These are phyloP conservation scores for Arrhopalites spinosus DNA, from an alignment of 2,888 invertebrate genomes.

Conservation along the genomic window DNA sequence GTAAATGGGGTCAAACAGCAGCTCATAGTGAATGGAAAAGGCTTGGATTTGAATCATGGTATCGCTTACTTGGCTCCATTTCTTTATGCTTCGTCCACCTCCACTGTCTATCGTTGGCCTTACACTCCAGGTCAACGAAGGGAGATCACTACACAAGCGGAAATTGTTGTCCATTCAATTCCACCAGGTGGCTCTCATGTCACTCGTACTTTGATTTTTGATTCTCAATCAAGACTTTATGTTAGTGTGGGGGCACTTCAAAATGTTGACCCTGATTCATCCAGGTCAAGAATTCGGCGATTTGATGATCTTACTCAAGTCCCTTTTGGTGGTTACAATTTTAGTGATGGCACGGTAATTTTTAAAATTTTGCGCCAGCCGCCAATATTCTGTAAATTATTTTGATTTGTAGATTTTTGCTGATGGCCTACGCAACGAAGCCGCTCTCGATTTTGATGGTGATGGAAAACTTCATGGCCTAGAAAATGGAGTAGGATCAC, in stretches of 20 bases:
- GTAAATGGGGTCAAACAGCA: neutral
- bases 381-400: neutral
- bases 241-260: constrained; percentile 37
- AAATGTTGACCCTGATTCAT: constrained; percentile 42
- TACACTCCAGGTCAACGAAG: constrained; percentile 45
- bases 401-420: constrained; percentile 33
- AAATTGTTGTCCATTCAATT: constrained; percentile 38
- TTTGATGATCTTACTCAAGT: constrained; percentile 34
- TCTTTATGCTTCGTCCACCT: constrained; percentile 45
- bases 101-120: constrained; percentile 47
- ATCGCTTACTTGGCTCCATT: constrained; percentile 40
- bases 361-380: neutral
- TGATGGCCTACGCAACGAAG: constrained; percentile 35
- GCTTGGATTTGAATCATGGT: constrained; percentile 41
- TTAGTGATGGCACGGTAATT: constrained; percentile 35
- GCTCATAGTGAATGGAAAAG: neutral
- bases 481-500: constrained; percentile 23
- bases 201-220: constrained; percentile 44
- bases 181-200: constrained; percentile 29
- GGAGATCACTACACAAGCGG: constrained; percentile 20
- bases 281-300: constrained; percentile 40
- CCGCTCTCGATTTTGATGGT: constrained; percentile 29
- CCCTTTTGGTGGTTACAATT: constrained; percentile 30
- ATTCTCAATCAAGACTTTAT: constrained; percentile 3
- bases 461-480: constrained; percentile 29